Base-by-base conservation (phyloP, 2,797 vertebrate species). In the Lithobates sylvaticus region DNA sequence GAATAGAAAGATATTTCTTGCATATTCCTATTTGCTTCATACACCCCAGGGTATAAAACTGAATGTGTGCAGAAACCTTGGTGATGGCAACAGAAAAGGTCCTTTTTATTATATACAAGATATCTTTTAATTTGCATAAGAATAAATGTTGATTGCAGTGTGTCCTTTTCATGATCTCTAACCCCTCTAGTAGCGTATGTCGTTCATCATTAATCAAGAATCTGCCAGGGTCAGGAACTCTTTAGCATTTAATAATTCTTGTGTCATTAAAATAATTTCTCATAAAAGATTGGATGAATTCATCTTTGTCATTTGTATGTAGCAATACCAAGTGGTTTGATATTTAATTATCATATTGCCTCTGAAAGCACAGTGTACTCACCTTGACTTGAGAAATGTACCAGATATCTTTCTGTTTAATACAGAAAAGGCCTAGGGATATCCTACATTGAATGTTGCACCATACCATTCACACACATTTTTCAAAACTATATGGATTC, bases 191-290 rank as follows among this genome's bases (percentile, higher is more conserved):
- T 80, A 47, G 58, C 73, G 69, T 21, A 36, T 68, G 73, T 83
- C 61, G 29, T 47, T 76, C 26, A 68, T 83, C 73, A 83, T 68
- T 76, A 67, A 65, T 83, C 81, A 76, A 54, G 73, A n/a, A 54
- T 76, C 61, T 15, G 64, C 64, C 42, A 32, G 61, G 81, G 81
- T 83, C 81, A 68, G 70, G 70, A 67, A 68, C 81, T 69, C 61
- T 69, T 32, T 69, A 76, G 29, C 73, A 68, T 83, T 83, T 76
- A 83, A 76, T 83, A 83, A 64, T 54, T 83, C 29, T 36, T 69
- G 75, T 76, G 50, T 83, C 64, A 83, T 83, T 83, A 76, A 83
- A 67, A 83, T 76, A 65, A 83, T 76, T 81, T 83, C 64, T 83
- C 64, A 68, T 47, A 83, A 81, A 73, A 83, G 81, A 67, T 76